These are phyloP conservation scores for Xestoiulus laeticollis DNA, from an alignment of 2,888 invertebrate species.

Conservation along the genomic window DNA sequence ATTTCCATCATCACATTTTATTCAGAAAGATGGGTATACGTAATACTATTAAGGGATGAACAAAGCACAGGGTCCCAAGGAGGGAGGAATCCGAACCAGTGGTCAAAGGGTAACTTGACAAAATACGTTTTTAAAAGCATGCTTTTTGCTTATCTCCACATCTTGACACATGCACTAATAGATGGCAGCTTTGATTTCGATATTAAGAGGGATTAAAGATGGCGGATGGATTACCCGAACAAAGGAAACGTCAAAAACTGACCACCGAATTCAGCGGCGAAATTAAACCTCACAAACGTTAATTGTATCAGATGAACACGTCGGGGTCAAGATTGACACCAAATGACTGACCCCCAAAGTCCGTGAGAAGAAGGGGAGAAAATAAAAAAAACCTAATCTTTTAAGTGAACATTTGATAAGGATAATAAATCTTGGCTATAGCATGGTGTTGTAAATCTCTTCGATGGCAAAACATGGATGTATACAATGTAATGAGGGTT, in stretches of 20 bases:
- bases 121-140: not conserved
- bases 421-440: not conserved
- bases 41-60: not conserved
- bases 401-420: constrained; percentile 3
- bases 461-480: not conserved
- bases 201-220: not conserved
- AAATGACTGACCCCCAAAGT: not conserved
- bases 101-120: not conserved
- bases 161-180: not conserved
- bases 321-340: not conserved
- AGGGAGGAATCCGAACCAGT: not conserved
- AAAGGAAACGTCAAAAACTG: not conserved
- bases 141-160: not conserved
- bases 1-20: not conserved
- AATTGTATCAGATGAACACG: not conserved
- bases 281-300: not conserved
- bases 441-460: not conserved
- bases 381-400: constrained; percentile 26
- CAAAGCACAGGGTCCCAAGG: not conserved
- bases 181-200: not conserved
- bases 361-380: not conserved
- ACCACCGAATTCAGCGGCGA: not conserved
- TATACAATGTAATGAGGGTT: not conserved
- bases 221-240: not conserved
- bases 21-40: not conserved